Base-by-base conservation (phyloP, 2,113 vertebrate species). In the Chamaetylas fuelleborni region DNA sequence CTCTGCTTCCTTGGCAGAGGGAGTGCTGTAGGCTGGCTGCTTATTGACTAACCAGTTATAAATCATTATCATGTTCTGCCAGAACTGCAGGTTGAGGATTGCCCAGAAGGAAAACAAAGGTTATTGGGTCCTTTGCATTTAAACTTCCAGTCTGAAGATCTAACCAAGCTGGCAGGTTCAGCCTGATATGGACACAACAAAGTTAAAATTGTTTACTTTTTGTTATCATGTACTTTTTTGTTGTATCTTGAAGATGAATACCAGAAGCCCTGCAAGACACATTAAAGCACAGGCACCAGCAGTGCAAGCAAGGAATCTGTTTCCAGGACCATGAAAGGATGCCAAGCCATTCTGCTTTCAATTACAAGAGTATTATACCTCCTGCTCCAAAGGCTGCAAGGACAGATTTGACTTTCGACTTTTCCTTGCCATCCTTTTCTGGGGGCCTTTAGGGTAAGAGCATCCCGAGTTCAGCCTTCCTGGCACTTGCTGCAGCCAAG, bases 171-270 rank as follows among this genome's bases (percentile, higher is more conserved):
- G 58, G 47, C 42, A 83, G 34, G 10, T 6, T 13, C 51, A 47
- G 34, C 38, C 45, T 54, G 70, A 65, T 65, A 69, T 0, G 1
- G 48, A 50, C 14, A 36, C 0, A 2, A 36, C 61, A 28, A 82
- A 85, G 47, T 66, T 80, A 6, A 90, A 79, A 58, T 45, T 9
- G 34, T 76, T 95, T 85, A 19, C 36, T 91, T 95, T 87, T 76
- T 3, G 2, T 92, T 80, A 58, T 42, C 73, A 5, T 12, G 6
- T 57, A 70, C 40, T 29, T 53, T 76, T 90, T 60, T 61, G 23
- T 73, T 51, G 36, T 72, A 82, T 78, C 40, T 72, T 50, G 66
- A 88, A 65, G 67, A 51, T 1, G 14, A 72, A 67, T 86, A 71
- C 36, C n/a, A 0, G 0, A 69, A 82, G 74, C 42, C 17, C 45